Evolutionary conservation across 37 sponge, comb jelly and placozoan genomes (phyloP).

Genomic region (Eunapius fragilis): DNA sequence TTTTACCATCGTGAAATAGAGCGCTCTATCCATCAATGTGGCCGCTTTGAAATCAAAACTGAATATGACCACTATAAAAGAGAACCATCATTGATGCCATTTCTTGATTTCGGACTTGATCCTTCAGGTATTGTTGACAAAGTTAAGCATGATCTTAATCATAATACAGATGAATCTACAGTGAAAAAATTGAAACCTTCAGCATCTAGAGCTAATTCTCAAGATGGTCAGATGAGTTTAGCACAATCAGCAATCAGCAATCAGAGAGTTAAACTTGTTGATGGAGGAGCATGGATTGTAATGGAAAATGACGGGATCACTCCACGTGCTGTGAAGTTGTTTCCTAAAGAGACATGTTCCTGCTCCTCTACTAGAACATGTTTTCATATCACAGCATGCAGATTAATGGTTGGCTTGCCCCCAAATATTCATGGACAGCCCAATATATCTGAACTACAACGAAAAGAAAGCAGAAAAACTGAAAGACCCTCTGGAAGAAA

Average conservation of each 20-base stretch:
- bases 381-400: conserved; percentile 21
- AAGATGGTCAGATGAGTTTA: conserved; percentile 1
- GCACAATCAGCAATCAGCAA: conserved; percentile 7
- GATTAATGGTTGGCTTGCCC: too few relatives aligned
- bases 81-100: conserved; percentile 12
- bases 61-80: conserved; percentile 10
- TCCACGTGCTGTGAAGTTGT: conserved; percentile 10
- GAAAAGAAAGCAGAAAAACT: too few relatives aligned
- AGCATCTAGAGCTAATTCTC: conserved; percentile 2
- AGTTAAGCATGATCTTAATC: not conserved
- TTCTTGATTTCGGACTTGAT: not conserved
- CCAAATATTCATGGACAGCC: too few relatives aligned
- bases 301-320: conserved; percentile 6
- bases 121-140: conserved; percentile 14
- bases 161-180: conserved; percentile 1
- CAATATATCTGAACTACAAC: too few relatives aligned
- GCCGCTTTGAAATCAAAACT: conserved; percentile 5
- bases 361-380: conserved; percentile 24
- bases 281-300: conserved; percentile 19
- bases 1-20: conserved; percentile 22
- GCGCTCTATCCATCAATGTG: conserved; percentile 20
- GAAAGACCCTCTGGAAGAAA: too few relatives aligned
- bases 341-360: conserved; percentile 25
- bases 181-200: not conserved
- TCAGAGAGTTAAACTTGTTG: conserved; percentile 3